These are phyloP conservation scores for Pionites leucogaster DNA, from an alignment of 2,113 vertebrate genomes.

Conservation along the genomic window DNA sequence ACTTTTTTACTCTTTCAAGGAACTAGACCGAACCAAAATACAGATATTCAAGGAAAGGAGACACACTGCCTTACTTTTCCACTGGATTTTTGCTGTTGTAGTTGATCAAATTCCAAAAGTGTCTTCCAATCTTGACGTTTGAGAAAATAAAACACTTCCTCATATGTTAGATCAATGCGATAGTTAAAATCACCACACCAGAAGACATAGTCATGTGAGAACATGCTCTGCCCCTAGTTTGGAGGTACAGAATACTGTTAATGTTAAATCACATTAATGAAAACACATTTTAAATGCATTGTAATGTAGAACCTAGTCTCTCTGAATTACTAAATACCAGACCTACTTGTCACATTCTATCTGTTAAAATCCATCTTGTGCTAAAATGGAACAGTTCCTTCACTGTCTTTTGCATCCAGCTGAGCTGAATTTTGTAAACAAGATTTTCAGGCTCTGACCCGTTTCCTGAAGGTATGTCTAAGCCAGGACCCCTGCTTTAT, in stretches of 20 bases:
- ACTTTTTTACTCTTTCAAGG: background rate
- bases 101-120: conserved; percentile 80
- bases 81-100: conserved; percentile 79
- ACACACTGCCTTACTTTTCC: conserved; percentile 73
- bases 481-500: background rate
- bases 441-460: background rate
- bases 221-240: conserved; percentile 73
- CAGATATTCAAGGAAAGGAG: background rate
- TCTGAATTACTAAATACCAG: background rate
- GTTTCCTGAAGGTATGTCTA: background rate
- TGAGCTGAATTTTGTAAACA: background rate
- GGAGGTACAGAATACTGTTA: background rate
- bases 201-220: conserved; percentile 84
- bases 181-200: conserved; percentile 86
- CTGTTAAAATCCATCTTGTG: background rate
- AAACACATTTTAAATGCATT: background rate
- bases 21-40: background rate
- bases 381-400: background rate
- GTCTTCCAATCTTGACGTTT: conserved; percentile 82
- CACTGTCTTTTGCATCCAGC: background rate
- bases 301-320: background rate
- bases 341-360: background rate
- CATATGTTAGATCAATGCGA: conserved; percentile 79
- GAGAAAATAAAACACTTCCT: conserved; percentile 83
- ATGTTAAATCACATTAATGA: background rate